Base-by-base conservation (phyloP, 2,888 invertebrate genomes). In the Aricia artaxerxes region DNA sequence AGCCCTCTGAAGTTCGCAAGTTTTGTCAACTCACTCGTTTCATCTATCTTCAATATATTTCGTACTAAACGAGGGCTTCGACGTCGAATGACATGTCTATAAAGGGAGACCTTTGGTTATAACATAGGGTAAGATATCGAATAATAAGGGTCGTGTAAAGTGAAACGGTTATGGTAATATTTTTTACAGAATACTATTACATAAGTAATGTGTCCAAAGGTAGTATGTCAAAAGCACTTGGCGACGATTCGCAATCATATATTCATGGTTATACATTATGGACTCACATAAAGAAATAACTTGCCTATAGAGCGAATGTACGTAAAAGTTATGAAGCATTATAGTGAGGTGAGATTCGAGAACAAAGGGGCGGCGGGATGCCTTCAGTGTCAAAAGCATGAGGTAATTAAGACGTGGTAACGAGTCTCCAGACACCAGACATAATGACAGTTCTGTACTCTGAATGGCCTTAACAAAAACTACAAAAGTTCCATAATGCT, bases 21-120 rank as follows among this genome's bases (percentile, higher is more conserved):
- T 84, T 84, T 83, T 80, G 81, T 80, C 82, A 81, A 81, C 81
- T 78, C 82, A 79, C 82, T 82, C 79, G 78, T 81, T 82, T 78
- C 78, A 78, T 79, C 80, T 80, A 78, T 81, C 81, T 79, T 80
- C 49, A 72, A 80, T 49, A 77, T 61, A 73, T 79, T 80, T 79
- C 77, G 79, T 72, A 61, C 72, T n/a, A 64, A 57, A 64, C 69
- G 69, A 13, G 40, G 44, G 44, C 61, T 44, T 78, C 13, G 4
- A 9, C 57, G 38, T 40, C 49, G 64, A 69, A 44, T 69, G 44
- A 69, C 78, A 35, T 40, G 78, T 69, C 44, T 13, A 69, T 49
- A 24, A 69, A 78, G 40, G 49, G 44, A 64, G 64, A 13, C 49
- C 40, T 61, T 64, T 69, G 44, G 78, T 78, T 78, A 69, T 35